phyloP scores from a whole-genome alignment of 2,113 vertebrate genomes.

The Balaenoptera acutorostrata region DNA sequence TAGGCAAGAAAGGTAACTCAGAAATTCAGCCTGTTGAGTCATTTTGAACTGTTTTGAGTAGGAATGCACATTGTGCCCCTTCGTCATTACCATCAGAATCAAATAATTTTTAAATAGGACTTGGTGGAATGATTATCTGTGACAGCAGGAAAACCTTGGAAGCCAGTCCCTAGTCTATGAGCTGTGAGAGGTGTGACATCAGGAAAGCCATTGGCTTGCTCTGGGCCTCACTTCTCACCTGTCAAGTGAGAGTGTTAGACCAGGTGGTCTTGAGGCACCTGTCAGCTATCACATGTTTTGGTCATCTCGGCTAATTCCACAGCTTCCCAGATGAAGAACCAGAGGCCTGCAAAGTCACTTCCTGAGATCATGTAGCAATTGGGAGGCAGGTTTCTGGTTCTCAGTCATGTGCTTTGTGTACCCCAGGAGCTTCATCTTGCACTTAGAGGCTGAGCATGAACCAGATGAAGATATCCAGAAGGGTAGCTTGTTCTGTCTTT shows the following conservation, averaged over 20 bases:
- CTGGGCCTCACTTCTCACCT: not conserved
- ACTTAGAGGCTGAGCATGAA: slow-evolving; percentile 9
- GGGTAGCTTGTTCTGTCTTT: slow-evolving; percentile 29
- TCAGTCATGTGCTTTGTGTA: not conserved
- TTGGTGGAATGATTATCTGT: not conserved
- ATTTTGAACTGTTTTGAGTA: slow-evolving; percentile 25
- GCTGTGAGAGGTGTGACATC: not conserved
- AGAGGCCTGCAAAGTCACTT: not conserved
- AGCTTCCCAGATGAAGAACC: not conserved
- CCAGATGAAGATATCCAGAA: slow-evolving; percentile 37
- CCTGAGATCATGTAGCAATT: not conserved
- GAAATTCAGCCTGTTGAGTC: slow-evolving; percentile 31
- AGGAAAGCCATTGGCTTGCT: not conserved
- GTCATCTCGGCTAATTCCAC: not conserved
- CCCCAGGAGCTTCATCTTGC: not conserved
- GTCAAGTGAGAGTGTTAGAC: not conserved
- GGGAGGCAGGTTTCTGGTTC: not conserved
- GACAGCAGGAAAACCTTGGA: not conserved
- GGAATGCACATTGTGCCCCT: not conserved
- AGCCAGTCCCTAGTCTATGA: not conserved
- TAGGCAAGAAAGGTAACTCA: slow-evolving; percentile 59
- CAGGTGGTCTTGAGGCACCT: not conserved
- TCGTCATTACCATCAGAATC: slow-evolving; percentile 38
- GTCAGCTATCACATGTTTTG: not conserved
- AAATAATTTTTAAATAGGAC: not conserved